These are phyloP conservation scores for Caenorhabditis latens DNA, from an alignment of 1,140 invertebrate genomes.

Conservation along the genomic window DNA sequence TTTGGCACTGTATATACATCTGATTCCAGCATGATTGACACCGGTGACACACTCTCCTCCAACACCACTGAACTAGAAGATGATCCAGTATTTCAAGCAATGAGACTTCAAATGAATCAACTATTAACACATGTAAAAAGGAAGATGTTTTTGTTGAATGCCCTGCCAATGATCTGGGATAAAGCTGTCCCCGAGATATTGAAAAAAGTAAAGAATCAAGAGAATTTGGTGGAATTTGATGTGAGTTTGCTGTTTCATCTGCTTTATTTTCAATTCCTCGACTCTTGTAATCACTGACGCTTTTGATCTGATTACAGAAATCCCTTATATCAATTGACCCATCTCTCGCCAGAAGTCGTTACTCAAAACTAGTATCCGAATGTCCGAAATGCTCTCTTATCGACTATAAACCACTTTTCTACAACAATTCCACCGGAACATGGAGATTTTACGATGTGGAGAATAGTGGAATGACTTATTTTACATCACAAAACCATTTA, in stretches of 20 bases:
- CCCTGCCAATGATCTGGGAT: not conserved
- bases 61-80: not conserved
- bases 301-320: not conserved
- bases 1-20: no score
- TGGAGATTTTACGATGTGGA: conserved; percentile 9
- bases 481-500: not conserved
- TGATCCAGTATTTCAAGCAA: not conserved
- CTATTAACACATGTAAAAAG: not conserved
- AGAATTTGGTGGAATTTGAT: not conserved
- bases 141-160: not conserved
- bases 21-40: no score
- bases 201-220: not conserved
- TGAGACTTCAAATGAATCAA: not conserved
- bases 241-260: not conserved
- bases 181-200: not conserved
- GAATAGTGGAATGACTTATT: conserved; percentile 4
- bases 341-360: not conserved
- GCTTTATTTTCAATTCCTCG: not conserved
- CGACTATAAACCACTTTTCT: conserved; percentile 19
- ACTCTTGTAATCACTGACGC: not conserved
- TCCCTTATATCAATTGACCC: not conserved
- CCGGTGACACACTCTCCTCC: not conserved
- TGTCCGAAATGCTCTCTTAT: not conserved
- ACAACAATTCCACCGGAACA: not conserved
- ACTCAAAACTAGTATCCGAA: not conserved